These are phyloP conservation scores for Cremastinae sp. DNA, from an alignment of 2,888 invertebrate genomes.

Conservation along the genomic window DNA sequence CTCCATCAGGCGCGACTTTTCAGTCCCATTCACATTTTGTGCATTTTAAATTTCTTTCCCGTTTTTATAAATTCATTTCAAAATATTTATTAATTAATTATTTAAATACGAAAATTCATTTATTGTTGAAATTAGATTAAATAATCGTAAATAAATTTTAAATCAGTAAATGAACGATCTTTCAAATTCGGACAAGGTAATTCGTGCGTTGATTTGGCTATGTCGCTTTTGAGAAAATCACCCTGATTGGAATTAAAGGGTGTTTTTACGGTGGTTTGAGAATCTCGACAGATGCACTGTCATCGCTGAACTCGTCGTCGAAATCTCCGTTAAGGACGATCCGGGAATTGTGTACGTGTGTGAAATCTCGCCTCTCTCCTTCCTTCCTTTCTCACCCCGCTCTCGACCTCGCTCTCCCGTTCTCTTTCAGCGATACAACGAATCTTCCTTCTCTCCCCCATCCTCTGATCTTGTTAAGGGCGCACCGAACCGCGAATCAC, in stretches of 20 bases:
- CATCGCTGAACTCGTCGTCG: conserved; percentile 43
- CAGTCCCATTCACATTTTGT: not conserved
- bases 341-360: conserved; percentile 41
- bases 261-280: conserved; percentile 68
- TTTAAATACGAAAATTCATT: no score
- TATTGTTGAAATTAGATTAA: no score
- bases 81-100: not conserved
- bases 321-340: conserved; percentile 48
- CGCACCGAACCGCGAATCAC: conserved; percentile 78
- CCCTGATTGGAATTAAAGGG: conserved; percentile 60
- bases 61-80: conserved; percentile 8
- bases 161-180: not conserved
- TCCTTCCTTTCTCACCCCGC: conserved; percentile 62
- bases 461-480: conserved; percentile 78
- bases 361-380: conserved; percentile 19
- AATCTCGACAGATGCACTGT: conserved; percentile 74
- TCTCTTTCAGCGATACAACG: conserved; percentile 40
- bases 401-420: conserved; percentile 60
- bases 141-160: no score
- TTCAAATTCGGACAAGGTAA: conserved; percentile 9
- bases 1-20: conserved; percentile 60
- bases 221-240: conserved; percentile 58
- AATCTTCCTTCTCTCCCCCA: conserved; percentile 62
- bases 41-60: not conserved
- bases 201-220: conserved; percentile 63